Percentiles rank a stretch among this genome's conserved stretches.
These are phyloP conservation scores for Triplophysa siluroides DNA, from an alignment of 2,113 vertebrate genomes.

Conservation along the genomic window DNA sequence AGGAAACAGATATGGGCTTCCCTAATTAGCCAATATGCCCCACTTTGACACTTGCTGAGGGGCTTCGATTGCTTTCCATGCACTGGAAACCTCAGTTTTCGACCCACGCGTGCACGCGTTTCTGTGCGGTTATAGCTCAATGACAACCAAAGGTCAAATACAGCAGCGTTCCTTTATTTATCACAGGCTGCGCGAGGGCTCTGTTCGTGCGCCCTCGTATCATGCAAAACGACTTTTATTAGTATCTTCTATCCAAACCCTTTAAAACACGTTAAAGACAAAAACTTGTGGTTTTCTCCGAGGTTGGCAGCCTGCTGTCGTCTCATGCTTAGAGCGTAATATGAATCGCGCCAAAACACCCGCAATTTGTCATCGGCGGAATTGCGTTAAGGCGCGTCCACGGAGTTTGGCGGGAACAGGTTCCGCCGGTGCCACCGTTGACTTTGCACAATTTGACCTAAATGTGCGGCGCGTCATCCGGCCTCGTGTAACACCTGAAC, in stretches of 20 bases:
- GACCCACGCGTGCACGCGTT: background rate
- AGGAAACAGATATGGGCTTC: background rate
- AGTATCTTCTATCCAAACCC: no score
- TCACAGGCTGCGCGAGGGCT: conserved; percentile 39
- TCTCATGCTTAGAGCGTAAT: background rate
- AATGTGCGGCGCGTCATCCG: conserved; percentile 49
- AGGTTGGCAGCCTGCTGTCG: background rate
- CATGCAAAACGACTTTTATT: background rate
- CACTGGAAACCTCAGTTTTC: conserved; percentile 2
- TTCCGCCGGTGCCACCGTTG: conserved; percentile 31
- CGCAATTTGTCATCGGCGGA: conserved; percentile 9
- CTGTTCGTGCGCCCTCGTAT: conserved; percentile 43
- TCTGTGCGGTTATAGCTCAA: conserved; percentile 57
- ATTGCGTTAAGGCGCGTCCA: background rate
- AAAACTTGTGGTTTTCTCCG: background rate
- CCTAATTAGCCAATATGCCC: conserved; percentile 19
- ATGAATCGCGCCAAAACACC: conserved; percentile 13
- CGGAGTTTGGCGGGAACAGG: conserved; percentile 25
- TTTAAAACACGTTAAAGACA: background rate
- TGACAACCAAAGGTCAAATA: conserved; percentile 73
- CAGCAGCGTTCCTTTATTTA: conserved; percentile 50
- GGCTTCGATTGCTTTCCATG: background rate
- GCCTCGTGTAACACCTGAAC: conserved; percentile 58
- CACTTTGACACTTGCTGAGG: conserved; percentile 13
- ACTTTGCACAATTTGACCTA: conserved; percentile 58